Percentiles rank a stretch among this genome's conserved stretches.
Evolutionary conservation across 2,113 vertebrate genomes (phyloP).

Genomic region (Phyllopteryx taeniolatus): DNA sequence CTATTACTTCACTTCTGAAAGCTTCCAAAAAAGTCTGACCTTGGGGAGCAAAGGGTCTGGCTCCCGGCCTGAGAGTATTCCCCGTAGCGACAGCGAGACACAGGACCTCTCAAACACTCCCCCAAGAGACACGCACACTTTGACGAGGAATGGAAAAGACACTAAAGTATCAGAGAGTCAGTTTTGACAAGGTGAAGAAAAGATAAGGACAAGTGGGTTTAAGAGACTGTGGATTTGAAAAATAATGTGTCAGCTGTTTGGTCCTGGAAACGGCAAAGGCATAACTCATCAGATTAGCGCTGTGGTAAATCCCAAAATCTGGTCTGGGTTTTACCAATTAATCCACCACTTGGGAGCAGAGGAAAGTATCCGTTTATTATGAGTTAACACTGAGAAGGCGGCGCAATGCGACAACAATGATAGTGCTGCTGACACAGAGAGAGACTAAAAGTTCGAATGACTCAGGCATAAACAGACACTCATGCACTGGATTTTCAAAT

Average conservation of each 20-base stretch:
- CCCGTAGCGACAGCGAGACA: conserved; percentile 79
- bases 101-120: conserved; percentile 55
- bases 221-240: conserved; percentile 24
- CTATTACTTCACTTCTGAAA: conserved; percentile 97
- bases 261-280: conserved; percentile 55
- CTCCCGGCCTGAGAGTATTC: conserved; percentile 80
- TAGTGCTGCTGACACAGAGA: conserved; percentile 27
- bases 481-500: conserved; percentile 45
- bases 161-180: conserved; percentile 64
- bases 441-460: conserved; percentile 25
- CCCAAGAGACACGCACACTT: conserved; percentile 65
- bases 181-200: conserved; percentile 41
- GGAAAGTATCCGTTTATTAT: conserved; percentile 56
- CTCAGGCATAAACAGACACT: conserved; percentile 36
- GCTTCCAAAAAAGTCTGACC: conserved; percentile 94
- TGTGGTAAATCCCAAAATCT: conserved; percentile 62
- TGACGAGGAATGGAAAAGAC: conserved; percentile 82
- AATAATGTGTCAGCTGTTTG: conserved; percentile 49
- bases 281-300: conserved; percentile 69
- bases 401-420: conserved; percentile 21
- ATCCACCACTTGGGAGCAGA: conserved; percentile 41
- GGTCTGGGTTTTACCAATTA: conserved; percentile 67
- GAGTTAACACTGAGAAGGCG: conserved; percentile 22
- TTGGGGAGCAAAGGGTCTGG: conserved; percentile 75
- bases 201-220: conserved; percentile 17